phyloP scores from a whole-genome alignment of 2,113 vertebrate species.

The Chlorocebus sabaeus region DNA sequence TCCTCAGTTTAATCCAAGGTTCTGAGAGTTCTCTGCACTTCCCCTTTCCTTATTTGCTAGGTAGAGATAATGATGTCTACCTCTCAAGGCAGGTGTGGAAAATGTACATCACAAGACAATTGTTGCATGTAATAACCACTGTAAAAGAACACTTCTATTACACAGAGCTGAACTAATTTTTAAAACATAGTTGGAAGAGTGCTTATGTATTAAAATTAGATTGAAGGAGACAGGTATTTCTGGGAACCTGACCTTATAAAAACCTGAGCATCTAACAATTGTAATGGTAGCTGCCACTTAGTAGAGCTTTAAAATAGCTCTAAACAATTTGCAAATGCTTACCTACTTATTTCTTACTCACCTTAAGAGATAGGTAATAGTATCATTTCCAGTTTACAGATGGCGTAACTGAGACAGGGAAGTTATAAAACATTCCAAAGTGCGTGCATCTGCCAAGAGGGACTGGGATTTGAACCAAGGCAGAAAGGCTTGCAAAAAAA shows the following conservation, averaged over 20 bases:
- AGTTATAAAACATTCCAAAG: not conserved
- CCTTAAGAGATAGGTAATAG: not conserved
- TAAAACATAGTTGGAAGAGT: not conserved
- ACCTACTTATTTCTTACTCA: not conserved
- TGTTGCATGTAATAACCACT: not conserved
- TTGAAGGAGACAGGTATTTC: not conserved
- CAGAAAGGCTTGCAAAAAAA: not conserved
- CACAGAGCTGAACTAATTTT: not conserved
- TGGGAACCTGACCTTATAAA: not conserved
- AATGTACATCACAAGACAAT: not conserved
- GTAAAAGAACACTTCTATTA: not conserved
- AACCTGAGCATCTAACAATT: not conserved
- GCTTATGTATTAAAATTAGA: not conserved
- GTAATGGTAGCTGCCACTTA: not conserved
- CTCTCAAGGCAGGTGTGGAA: not conserved
- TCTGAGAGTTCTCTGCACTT: not conserved
- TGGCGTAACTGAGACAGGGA: not conserved
- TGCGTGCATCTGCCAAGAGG: not conserved
- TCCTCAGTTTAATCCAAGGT: rapidly evolving
- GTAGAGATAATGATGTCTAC: not conserved
- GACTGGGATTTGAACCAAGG: not conserved
- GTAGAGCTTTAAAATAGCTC: not conserved
- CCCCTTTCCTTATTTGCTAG: not conserved
- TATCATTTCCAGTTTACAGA: not conserved
- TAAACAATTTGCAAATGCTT: not conserved